Percentiles rank a stretch among this genome's conserved stretches.
Conservation (phyloP, 2,797 vertebrate species). For the Loriculus beryllinus region DNA sequence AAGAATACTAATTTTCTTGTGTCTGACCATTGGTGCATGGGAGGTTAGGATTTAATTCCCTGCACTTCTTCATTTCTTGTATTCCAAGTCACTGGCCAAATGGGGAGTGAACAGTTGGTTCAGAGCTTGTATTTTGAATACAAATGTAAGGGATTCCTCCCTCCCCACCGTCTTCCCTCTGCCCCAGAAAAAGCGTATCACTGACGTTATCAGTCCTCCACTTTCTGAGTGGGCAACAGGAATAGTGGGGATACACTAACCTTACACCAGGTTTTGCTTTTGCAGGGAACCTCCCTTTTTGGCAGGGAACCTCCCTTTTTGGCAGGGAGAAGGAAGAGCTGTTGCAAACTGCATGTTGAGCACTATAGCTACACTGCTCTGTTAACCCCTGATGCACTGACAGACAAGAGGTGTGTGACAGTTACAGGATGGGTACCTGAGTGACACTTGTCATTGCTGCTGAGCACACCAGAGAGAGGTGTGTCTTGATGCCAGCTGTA, state of each 20-base stretch:
- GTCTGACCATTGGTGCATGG: neutral
- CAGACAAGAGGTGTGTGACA: neutral
- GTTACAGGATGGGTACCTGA: accelerated
- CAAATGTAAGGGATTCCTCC: neutral
- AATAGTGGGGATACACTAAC: neutral
- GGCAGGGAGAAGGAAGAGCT: neutral
- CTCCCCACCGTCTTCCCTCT: neutral
- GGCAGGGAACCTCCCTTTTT: neutral
- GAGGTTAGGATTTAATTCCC: neutral
- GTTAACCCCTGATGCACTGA: neutral
- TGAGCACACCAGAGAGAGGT: neutral
- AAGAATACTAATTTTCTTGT: neutral
- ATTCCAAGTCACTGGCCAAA: neutral
- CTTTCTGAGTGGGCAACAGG: neutral
- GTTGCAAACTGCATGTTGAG: neutral
- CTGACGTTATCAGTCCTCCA: accelerated
- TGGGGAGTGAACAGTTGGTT: neutral
- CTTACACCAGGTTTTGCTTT: neutral
- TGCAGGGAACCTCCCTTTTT: neutral
- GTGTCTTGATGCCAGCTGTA: neutral
- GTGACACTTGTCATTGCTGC: neutral
- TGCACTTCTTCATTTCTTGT: neutral
- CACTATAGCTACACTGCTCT: neutral
- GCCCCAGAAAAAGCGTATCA: neutral
- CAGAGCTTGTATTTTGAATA: neutral